Conservation (phyloP, 2,888 invertebrate genomes). For the Physocephala rufipes region DNA sequence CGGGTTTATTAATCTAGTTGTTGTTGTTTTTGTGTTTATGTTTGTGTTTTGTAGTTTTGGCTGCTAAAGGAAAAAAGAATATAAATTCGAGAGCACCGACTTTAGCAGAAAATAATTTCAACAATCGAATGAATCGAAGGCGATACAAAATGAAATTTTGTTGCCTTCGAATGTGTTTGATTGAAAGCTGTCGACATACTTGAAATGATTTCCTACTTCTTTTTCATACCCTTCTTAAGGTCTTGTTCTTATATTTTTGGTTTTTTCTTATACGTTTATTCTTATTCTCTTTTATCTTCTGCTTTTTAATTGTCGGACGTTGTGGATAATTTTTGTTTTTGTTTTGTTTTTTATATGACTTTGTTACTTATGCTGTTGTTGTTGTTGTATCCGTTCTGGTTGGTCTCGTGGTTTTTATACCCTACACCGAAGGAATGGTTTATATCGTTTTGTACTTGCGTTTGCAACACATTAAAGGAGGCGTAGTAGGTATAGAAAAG, state of each 20-base stretch:
- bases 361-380: not conserved
- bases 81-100: conserved; percentile 20
- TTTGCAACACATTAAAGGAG: too few species aligned
- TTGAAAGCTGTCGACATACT: not conserved
- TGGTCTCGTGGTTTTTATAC: not conserved
- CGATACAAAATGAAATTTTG: not conserved
- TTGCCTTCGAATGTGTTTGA: not conserved
- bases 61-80: conserved; percentile 10
- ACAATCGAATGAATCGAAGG: not conserved
- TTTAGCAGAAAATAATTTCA: not conserved
- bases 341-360: not conserved
- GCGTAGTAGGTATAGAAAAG: too few species aligned
- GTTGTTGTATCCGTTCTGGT: not conserved
- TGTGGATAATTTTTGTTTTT: not conserved
- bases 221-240: not conserved
- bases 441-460: too few species aligned
- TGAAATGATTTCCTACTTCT: not conserved
- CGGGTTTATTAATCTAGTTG: conserved; percentile 12
- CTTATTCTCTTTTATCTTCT: not conserved
- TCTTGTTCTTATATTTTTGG: not conserved
- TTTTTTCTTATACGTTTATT: not conserved
- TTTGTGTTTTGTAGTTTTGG: conserved; percentile 5
- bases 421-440: too few species aligned
- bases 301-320: not conserved
- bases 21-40: conserved; percentile 39